Base-by-base conservation (phyloP, 1,140 invertebrate species). In the Euwallacea similis region DNA sequence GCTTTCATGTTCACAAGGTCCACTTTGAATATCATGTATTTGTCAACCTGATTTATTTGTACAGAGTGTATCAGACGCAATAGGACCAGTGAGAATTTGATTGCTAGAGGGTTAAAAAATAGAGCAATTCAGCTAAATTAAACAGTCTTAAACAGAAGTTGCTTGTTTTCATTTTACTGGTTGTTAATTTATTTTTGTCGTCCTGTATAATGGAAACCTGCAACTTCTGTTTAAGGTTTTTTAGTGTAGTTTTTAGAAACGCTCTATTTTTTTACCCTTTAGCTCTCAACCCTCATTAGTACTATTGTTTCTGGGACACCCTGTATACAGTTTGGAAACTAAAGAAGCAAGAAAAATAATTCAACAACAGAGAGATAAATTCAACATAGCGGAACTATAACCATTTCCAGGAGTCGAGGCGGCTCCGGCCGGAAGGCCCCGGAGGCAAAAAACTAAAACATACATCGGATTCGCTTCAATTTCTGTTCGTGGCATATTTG, bases 401-500 rank as follows among this genome's bases (percentile, higher is more conserved):
- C 56, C 56, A 42, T 21, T 59, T 42, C 56, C 6, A 59, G 41
- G 41, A 59, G 61, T 47, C 11, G 64, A 47, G 46, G 46, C 46
- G 46, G 46, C n/a, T 47, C 46, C 41, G n/a, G 63, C 11, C 13
- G 47, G 47, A 46, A 58, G 13, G n/a, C 10, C 43, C 66, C 47
- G 44, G 58, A 43, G 55, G 72, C 74, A 74, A 80, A 80, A 80
- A 80, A 80, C 77, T 77, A 77, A 77, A 80, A 80, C 79, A 79
- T 78, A 80, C 76, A 79, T 79, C 78, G 74, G 78, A 77, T 75
- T 79, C 76, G 79, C 78, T 80, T 79, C 79, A 80, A 80, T 80
- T 80, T 80, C 79, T 80, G 79, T 79, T 79, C 71, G 63, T 80
- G 79, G 78, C 79, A 80, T 78, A 79, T 80, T 80, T 79, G 78